A percentile compares a stretch with the other conserved stretches of the same genome.
Evolutionary conservation across 2,113 vertebrate species (phyloP).

Genomic region (Zingel zingel): DNA sequence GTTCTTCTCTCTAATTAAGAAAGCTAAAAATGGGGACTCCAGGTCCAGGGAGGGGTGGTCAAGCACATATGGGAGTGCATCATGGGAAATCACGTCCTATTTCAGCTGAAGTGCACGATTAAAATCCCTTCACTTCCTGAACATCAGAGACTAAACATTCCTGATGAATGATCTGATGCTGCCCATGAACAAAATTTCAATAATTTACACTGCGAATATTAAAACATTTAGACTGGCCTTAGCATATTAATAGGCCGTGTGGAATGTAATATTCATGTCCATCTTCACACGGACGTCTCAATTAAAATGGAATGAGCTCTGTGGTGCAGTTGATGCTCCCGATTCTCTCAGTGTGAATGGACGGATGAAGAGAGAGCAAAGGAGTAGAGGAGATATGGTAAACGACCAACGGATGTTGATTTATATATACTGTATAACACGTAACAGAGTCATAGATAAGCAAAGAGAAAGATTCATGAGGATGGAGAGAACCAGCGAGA

Average conservation of each 20-base stretch:
- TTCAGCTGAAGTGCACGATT: conserved; percentile 51
- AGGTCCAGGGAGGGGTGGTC: conserved; percentile 37
- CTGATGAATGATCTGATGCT: conserved; percentile 56
- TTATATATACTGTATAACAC: background rate
- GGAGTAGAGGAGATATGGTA: background rate
- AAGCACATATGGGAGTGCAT: conserved; percentile 41
- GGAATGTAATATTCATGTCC: conserved; percentile 80
- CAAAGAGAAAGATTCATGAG: conserved; percentile 30
- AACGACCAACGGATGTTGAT: background rate
- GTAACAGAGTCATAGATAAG: background rate
- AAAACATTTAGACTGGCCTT: conserved; percentile 72
- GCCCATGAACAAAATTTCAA: conserved; percentile 64
- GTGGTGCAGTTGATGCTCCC: conserved; percentile 33
- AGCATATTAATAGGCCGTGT: conserved; percentile 65
- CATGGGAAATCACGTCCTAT: conserved; percentile 58
- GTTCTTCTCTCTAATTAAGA: conserved; percentile 24
- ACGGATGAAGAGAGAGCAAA: conserved; percentile 27
- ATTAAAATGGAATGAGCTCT: conserved; percentile 71
- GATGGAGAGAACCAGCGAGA: background rate
- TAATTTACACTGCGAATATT: conserved; percentile 77
- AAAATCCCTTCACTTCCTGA: conserved; percentile 60
- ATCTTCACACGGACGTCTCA: conserved; percentile 70
- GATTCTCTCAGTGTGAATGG: conserved; percentile 23
- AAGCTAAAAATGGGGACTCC: conserved; percentile 14
- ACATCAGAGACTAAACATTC: conserved; percentile 69